phyloP scores from a whole-genome alignment of 2,888 invertebrate genomes.

The Erebia ligea region DNA sequence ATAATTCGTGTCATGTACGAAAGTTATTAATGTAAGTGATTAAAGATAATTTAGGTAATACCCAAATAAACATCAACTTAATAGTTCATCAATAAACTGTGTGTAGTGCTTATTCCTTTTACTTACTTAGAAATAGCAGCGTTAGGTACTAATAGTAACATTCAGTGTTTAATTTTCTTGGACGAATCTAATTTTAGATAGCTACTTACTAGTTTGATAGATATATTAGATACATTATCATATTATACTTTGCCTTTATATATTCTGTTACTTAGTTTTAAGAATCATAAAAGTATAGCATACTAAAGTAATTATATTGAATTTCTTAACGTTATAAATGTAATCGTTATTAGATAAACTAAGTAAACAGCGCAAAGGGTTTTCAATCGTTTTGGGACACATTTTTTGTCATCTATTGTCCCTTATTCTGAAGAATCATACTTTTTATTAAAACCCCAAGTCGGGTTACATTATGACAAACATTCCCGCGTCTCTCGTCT shows the following conservation, averaged over 20 bases:
- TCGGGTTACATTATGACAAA: slow-evolving; percentile 68
- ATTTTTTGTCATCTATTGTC: slow-evolving; percentile 40
- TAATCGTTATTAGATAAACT: slow-evolving; percentile 21
- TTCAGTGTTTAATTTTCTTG: too few species aligned
- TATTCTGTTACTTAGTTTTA: too few species aligned
- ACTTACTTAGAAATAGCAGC: not conserved
- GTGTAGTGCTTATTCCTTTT: not conserved
- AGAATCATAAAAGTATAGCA: too few species aligned
- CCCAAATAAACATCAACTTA: not conserved
- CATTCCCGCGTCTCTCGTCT: slow-evolving; percentile 53
- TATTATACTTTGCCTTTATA: too few species aligned
- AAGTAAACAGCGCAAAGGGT: slow-evolving; percentile 19
- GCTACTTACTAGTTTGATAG: too few species aligned
- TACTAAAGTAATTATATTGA: too few species aligned
- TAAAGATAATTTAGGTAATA: not conserved
- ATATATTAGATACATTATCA: too few species aligned
- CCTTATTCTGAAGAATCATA: slow-evolving; percentile 44
- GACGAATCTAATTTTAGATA: too few species aligned
- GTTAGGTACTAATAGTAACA: too few species aligned
- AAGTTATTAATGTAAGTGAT: slow-evolving; percentile 6
- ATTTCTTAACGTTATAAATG: not conserved
- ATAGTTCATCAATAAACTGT: not conserved
- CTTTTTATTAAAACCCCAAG: slow-evolving; percentile 60
- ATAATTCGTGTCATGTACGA: slow-evolving; percentile 25
- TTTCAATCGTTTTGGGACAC: slow-evolving; percentile 31